These are phyloP conservation scores for Mycteria americana DNA, from an alignment of 2,797 vertebrate genomes.

Conservation along the genomic window DNA sequence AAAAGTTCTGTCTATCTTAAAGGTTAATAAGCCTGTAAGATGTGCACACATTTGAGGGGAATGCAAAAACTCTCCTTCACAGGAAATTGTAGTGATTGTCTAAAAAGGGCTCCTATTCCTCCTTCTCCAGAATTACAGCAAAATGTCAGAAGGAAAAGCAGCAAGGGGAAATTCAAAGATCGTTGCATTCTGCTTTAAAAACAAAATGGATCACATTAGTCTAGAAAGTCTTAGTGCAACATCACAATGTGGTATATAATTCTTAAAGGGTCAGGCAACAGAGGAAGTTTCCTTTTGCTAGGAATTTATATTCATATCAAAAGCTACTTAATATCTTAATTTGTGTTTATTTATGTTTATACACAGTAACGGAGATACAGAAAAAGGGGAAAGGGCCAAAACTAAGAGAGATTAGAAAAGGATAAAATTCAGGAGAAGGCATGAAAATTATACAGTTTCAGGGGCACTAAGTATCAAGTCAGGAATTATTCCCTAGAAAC, in stretches of 20 bases:
- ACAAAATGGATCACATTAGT: not conserved
- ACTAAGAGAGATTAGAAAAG: not conserved
- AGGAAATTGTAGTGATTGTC: not conserved
- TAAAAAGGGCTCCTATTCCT: not conserved
- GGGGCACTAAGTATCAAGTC: not conserved
- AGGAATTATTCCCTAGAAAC: not conserved
- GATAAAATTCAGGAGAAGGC: not conserved
- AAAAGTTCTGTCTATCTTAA: not conserved
- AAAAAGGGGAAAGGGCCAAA: not conserved
- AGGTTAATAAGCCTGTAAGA: not conserved
- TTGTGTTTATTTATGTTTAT: not conserved
- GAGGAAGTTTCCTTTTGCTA: not conserved
- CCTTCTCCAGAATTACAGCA: not conserved
- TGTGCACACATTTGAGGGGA: not conserved
- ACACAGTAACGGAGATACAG: not conserved
- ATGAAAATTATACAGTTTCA: not conserved
- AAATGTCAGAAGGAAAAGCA: not conserved
- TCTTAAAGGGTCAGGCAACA: not conserved
- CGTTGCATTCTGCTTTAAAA: not conserved
- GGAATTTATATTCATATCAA: not conserved
- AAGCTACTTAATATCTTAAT: not conserved
- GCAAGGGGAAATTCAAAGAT: not conserved
- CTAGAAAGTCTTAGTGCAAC: not conserved
- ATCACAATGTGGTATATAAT: rapidly evolving
- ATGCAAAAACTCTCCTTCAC: not conserved